Evolutionary conservation across 2,888 invertebrate species (phyloP), one percentile per base, ranked within the genome.

Genomic region (Macropis europaea): DNA sequence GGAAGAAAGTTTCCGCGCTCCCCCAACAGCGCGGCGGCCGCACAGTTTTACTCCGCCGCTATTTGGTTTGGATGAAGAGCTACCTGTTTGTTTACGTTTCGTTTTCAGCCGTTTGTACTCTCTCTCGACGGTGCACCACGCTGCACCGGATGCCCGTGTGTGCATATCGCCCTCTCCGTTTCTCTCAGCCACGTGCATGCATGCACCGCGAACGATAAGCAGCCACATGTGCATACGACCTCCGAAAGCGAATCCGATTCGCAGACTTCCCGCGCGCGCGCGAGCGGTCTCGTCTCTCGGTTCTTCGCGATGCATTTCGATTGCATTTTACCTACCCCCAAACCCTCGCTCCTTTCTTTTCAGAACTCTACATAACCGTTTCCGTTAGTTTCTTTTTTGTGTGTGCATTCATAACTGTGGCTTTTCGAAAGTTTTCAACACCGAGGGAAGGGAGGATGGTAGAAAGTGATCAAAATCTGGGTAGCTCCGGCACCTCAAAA

Each of bases 61-160:
- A 83, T 82, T 83, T 79, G 83, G 82, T 85, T 81, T 84, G 82
- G 82, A 82, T 84, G 82, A 84, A 84, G 82, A 83, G 82, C 83
- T 84, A 85, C 84, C 84, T 85, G 85, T 85, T 85, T 85, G 85
- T 85, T 84, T 84, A 81, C 84, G 82, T 82, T 84, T 85, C 82
- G 77, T 80, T 83, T 82, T 84, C 82, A 78, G 71, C 77, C 82
- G 80, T 80, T 81, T 76, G 73, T 79, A 77, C 81, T 78, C 73
- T 75, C 78, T 78, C 79, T 74, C 77, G 68, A 69, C 79, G 79
- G 56, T 76, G 71, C 60, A 64, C 63, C 63, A 56, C 69, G 43
- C 47, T 32, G 73, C 69, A 54, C 26, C 71, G 69, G 48, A 63
- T 54, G 43, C 71, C 50, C 59, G 48, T 48, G 57, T 63, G 61